Percentiles rank a stretch among this genome's conserved stretches.
These are phyloP conservation scores for Dusona sp. DNA, from an alignment of 2,888 invertebrate genomes.

Conservation along the genomic window DNA sequence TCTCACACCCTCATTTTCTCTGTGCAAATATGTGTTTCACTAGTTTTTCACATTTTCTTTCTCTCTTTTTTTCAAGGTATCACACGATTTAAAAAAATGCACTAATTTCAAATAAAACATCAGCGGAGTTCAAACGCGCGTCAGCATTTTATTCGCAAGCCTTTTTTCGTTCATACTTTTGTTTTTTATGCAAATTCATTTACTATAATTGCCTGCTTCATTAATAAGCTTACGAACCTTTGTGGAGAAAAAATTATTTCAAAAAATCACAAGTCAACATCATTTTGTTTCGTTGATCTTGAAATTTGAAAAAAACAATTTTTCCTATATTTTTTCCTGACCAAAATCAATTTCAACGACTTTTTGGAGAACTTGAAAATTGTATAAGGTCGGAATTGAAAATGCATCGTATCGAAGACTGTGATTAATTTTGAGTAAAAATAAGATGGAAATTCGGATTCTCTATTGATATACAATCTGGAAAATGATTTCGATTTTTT, in stretches of 20 bases:
- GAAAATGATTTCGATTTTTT: not conserved
- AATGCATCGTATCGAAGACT: too few relatives aligned
- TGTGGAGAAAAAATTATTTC: too few relatives aligned
- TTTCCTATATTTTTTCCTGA: too few relatives aligned
- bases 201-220: not conserved
- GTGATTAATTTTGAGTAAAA: not conserved
- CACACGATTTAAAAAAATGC: not conserved
- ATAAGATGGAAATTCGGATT: not conserved
- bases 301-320: not conserved
- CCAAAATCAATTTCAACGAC: not conserved
- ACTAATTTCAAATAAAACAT: constrained; percentile 5
- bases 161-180: not conserved
- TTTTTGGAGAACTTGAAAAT: not conserved
- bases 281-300: too few relatives aligned
- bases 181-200: too few relatives aligned
- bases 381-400: too few relatives aligned
- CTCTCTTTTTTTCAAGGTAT: constrained; percentile 14
- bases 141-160: not conserved
- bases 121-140: not conserved
- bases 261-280: too few relatives aligned
- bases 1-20: not conserved
- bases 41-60: not conserved
- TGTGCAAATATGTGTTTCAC: not conserved
- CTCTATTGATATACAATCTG: not conserved
- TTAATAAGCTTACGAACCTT: not conserved